Base-by-base conservation (phyloP, 2,888 invertebrate species). In the Heliothis peltigera region DNA sequence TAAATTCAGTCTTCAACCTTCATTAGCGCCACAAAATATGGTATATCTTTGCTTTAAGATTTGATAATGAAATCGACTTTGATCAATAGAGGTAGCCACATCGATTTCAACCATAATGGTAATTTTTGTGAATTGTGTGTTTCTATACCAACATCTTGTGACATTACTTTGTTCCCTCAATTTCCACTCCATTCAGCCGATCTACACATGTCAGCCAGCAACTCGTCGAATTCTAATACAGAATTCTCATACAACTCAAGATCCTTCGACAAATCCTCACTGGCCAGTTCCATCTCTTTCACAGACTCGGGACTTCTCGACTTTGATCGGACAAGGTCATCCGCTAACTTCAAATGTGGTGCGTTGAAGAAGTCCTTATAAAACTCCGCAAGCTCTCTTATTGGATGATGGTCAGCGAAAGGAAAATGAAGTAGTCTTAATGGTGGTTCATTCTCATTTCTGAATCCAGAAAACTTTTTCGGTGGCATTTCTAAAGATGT, bases 351-450 rank as follows among this genome's bases (percentile, higher is more conserved):
- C 65, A 94, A 84, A 80, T 93, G 89, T 3, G 95, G 95, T 2
- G 98, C 98, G 76, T 96, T 96, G 87, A 98, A 97, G 89, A 97
- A 97, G 75, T 98, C 97, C 51, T 97, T 96, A 88, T 97, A 98
- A 90, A 98, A 98, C 79, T 96, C 96, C 1, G 97, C 97, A 72
- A 98, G 92, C 87, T 98, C 98, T 64, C 96, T 96, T 83, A 97
- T 97, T 0, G 96, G 96, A 84, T 96, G 97, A 49, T 96, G 93
- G 70, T 96, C 97, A 12, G 97, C 97, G 84, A 98, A 98, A 0
- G 98, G 97, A 52, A 97, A 97, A 92, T 97, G 96, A 95, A 98
- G 91, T 5, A 96, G 94, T 71, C 91, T 97, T 75, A 98, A 96
- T 0, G 98, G 97, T 0, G 96, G 96, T 62, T 97, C 96, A 79